Base-by-base conservation (phyloP, 2,797 vertebrate genomes). In the Fistularia commersonii region DNA sequence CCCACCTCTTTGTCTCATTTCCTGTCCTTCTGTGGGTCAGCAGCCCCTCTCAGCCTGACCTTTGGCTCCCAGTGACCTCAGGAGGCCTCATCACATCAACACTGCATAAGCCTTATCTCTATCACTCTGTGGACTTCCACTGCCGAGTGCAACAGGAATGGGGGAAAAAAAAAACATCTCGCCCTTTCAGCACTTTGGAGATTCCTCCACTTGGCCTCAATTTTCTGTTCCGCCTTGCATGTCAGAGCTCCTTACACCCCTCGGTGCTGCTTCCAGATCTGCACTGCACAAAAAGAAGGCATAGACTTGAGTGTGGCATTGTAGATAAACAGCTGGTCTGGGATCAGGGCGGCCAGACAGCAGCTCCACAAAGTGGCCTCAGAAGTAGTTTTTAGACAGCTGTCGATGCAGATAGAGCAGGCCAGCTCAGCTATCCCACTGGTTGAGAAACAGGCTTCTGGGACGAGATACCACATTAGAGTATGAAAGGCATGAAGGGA, bases 241-340 rank as follows among this genome's bases (percentile, higher is more conserved):
- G 43, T 64, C 48, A 41, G 54, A 54, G 42, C n/a, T n/a, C n/a
- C n/a, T n/a, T n/a, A n/a, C n/a, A n/a, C 54, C 57, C 48, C 13
- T 48, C 11, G 3, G 8, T 6, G 39, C 71, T 5, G 62, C 60
- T 61, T 48, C 62, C 51, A 51, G 73, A 79, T 71, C 72, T 59
- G 64, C 32, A 0, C 6, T 0, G 51, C 33, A 38, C 2, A 8
- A 48, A 36, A 44, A 56, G 45, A 13, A 46, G 57, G n/a, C 13
- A 0, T 46, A 38, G 63, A 61, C 52, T 47, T 9, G 23, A 64
- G 69, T 79, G 74, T 66, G 76, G 50, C 0, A 11, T 39, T 66
- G 73, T 15, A 83, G 82, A 85, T 83, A 84, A 83, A 76, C 45
- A 42, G 40, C 73, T 48, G 79, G 61, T 69, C 65, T 66, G 64